These are phyloP conservation scores for Ciconia maguari DNA, from an alignment of 2,113 vertebrate species.

Conservation along the genomic window DNA sequence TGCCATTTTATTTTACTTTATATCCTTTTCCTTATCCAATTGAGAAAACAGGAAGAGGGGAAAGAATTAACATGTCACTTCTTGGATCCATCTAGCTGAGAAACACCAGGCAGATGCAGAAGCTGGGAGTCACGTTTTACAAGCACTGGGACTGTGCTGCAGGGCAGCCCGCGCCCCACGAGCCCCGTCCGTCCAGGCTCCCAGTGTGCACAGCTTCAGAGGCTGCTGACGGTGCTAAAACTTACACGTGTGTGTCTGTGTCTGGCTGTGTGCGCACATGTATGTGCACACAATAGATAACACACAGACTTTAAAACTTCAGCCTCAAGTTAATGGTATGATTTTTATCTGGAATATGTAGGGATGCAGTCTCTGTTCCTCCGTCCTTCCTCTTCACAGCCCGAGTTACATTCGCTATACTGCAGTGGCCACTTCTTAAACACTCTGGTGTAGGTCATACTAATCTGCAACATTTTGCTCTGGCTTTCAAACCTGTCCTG, in stretches of 20 bases:
- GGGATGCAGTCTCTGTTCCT: not conserved
- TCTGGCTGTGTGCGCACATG: fast-evolving
- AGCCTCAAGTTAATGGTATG: not conserved
- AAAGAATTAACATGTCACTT: not conserved
- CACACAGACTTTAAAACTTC: not conserved
- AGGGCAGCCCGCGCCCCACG: not conserved
- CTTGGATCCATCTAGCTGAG: not conserved
- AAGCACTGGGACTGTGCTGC: not conserved
- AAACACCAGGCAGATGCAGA: not conserved
- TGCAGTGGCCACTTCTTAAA: not conserved
- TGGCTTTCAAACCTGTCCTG: not conserved
- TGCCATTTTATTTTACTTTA: not conserved
- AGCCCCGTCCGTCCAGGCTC: not conserved
- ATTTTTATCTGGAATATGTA: not conserved
- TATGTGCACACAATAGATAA: not conserved
- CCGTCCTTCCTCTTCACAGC: not conserved
- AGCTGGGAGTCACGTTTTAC: not conserved
- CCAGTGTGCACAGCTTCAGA: not conserved
- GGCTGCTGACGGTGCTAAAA: not conserved
- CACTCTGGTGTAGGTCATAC: not conserved
- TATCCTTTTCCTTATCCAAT: not conserved
- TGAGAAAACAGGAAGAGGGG: not conserved
- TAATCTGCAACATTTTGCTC: not conserved
- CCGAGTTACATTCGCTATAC: not conserved
- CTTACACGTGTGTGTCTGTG: no score